Evolutionary conservation across 2,888 invertebrate species (phyloP), one percentile per base, ranked within the genome.

Genomic region (Drosophila greeni): DNA sequence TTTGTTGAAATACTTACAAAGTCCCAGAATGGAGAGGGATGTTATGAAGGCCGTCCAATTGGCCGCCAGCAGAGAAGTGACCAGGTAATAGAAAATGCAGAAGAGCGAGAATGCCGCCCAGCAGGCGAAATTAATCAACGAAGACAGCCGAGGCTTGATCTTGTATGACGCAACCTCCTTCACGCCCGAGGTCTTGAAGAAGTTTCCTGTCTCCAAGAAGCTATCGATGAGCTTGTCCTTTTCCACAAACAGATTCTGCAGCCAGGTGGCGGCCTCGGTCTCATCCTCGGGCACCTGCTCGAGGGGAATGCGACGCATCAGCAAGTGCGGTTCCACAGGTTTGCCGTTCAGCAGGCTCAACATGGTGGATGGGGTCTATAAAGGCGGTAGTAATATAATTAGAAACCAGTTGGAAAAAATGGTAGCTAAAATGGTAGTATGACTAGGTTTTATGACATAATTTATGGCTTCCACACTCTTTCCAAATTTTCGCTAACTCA

Each of bases 261-360:
- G 89, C 94, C 96, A 98, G 64, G 92, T 91, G 6, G 95, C 92
- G 57, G 95, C 94, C 51, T 90, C 92, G 70, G 92, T 92, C 24
- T 90, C 91, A 54, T 92, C 92, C 45, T 92, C 91, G 0, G 97
- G 97, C 31, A 98, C 91, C 52, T 92, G 91, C 47, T 94, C 93
- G 43, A 97, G 90, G 1, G 95, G 94, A 86, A 97, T 94, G 83
- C 98, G 92, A 71, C 94, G 92, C 76, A 96, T 92, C 84, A 93
- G 93, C 89, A 96, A 89, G 85, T 95, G 94, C 0, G 93, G 95
- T 69, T 91, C 91, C 0, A 95, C 91, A 33, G 90, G 89, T 84
- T 92, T 92, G 0, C 96, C 97, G 72, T 92, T 91, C 31, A 97
- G 87, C 76, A 97, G 90, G 84, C 93, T 95, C 37, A 91, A 93